Evolutionary conservation across 2,888 invertebrate species (phyloP), one percentile per base, ranked within the genome.

Genomic region (Eueremaeus valkanovi): DNA sequence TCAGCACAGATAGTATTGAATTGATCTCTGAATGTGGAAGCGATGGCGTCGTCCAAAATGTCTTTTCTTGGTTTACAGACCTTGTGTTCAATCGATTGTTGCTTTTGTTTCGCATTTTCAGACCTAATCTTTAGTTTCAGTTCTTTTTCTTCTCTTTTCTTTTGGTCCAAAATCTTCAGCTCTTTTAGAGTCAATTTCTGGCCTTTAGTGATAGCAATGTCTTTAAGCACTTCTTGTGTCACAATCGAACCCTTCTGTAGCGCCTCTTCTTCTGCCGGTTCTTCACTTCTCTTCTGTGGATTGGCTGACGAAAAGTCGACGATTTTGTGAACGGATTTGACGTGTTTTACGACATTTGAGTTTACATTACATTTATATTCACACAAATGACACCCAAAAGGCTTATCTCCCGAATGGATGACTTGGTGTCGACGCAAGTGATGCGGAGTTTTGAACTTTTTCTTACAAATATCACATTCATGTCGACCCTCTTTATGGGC

Each of bases 391-490:
- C 58, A 58, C 5, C 5, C 27, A 58, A 58, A 58, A 3, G 58
- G 58, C 24, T 58, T 58, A 8, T 58, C 16, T 58, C 58, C 58
- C 24, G 58, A 58, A 58, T 58, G 58, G 5, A 58, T 58, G 11
- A 58, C 27, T 24, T 24, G 24, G 18, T 58, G 58, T 58, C 58
- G 21, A 27, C 58, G 24, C 29, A 58, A 58, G 24, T 58, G 58
- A 16, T 58, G 58, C 5, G 58, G 58, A 58, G 58, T 58, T 58
- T 24, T 58, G 27, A 58, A 58, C 58, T 58, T 58, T 58, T 58
- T 58, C 3, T 2, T 9, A 16, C 58, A 58, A 58, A 58, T 24
- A 24, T 24, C 27, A 18, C 58, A 58, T 18, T 58, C 58, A 24
- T 58, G 58, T 58, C 58, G 5, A 3, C 58, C 58, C 29, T 58